Base-by-base conservation (phyloP, 2,888 invertebrate species). In the Vesta saturnalis region DNA sequence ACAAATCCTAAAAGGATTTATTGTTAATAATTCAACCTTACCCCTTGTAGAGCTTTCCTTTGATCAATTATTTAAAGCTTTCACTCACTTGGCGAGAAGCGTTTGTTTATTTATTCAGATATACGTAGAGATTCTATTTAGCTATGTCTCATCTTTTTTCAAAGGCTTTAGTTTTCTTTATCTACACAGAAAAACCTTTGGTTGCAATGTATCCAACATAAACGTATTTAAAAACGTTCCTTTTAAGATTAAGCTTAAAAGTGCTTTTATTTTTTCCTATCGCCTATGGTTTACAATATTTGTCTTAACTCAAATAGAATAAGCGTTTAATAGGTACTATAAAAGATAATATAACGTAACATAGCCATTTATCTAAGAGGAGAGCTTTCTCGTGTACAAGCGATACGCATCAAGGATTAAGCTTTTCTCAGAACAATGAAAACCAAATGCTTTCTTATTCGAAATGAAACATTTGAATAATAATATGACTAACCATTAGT, bases 41-140 rank as follows among this genome's bases (percentile, higher is more conserved):
- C 77, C 77, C 77, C 77, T 77, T 77, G 76, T 72, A 72, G 69
- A 72, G 69, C 64, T 64, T 74, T 73, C 73, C 77, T 81, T 81
- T 81, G 80, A 81, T 82, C 80, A 81, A 81, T 81, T 81, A 82
- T 81, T 81, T 77, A 82, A 73, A 76, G 73, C 78, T 79, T 78
- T 75, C 77, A 78, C 79, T 80, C 79, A 79, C 78, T 80, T 80
- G 77, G 77, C 76, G 72, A 77, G 75, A 74, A 77, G 75, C 60
- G 63, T 64, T 77, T 74, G 73, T 77, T 78, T 76, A 77, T 78
- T 77, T 78, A 79, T 79, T 79, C 72, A 73, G 49, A 63, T 58
- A 59, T 64, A 66, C 68, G 68, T 57, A 60, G 52, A 64, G 68
- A 64, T 68, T 59, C 60, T 59, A 63, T 64, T 68, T 49, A 56